Conservation (phyloP, 2,888 invertebrate species). For the Scrobipalpa costella region DNA sequence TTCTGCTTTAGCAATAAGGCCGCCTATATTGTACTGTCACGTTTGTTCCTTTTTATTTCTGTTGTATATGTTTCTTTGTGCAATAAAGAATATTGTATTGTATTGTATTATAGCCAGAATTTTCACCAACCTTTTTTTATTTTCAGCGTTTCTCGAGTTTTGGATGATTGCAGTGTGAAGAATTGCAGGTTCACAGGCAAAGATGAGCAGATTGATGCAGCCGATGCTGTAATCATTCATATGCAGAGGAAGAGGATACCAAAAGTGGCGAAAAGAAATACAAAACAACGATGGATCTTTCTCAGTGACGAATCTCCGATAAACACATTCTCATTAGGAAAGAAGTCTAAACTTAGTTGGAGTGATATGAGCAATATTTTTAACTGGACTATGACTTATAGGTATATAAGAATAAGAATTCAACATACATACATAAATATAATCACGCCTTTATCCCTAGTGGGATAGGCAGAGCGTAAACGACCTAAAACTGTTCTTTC, state of each 20-base stretch:
- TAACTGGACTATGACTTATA: conserved; percentile 84
- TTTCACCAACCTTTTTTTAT: background rate
- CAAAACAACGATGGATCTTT: conserved; percentile 83
- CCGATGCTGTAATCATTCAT: conserved; percentile 39
- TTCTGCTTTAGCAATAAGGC: no score
- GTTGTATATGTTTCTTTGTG: no score
- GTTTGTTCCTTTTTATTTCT: no score
- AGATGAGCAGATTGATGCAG: conserved; percentile 27
- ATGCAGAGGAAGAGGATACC: conserved; percentile 63
- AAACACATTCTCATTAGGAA: conserved; percentile 73
- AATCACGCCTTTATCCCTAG: no score
- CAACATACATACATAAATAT: no score
- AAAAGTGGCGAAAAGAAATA: conserved; percentile 40
- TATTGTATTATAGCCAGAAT: no score
- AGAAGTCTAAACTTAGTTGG: conserved; percentile 47
- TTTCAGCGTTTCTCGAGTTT: conserved; percentile 62
- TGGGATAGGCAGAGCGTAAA: no score
- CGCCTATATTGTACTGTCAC: no score
- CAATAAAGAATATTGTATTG: no score
- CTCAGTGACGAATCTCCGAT: conserved; percentile 83
- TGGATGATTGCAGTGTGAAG: conserved; percentile 77
- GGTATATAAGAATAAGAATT: conserved; percentile 58
- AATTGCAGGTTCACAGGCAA: conserved; percentile 81
- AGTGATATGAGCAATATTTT: conserved; percentile 78
- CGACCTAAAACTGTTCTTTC: no score